phyloP scores from a whole-genome alignment of 64 coral and sea anemone species.

The Astreopora myriophthalma region DNA sequence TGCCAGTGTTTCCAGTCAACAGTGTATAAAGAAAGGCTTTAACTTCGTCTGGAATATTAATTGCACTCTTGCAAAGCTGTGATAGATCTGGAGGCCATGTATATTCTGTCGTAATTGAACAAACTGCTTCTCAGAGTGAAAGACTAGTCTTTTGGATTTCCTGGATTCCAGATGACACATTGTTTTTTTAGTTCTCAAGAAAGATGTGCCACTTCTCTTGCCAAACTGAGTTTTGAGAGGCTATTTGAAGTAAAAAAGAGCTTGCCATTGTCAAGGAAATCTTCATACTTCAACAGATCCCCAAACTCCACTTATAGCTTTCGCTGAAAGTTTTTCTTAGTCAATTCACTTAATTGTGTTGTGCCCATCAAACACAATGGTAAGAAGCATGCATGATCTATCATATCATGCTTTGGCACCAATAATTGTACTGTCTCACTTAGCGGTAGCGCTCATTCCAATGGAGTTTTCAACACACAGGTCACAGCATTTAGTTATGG shows the following conservation, averaged over 20 bases:
- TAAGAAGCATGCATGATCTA: not conserved
- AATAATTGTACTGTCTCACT: not conserved
- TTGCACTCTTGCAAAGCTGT: constrained; percentile 26
- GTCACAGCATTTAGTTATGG: not conserved
- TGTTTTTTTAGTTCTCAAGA: not conserved
- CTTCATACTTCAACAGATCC: constrained; percentile 3
- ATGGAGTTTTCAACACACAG: not conserved
- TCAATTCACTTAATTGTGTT: not conserved
- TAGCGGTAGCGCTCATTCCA: not conserved
- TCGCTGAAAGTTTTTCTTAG: not conserved
- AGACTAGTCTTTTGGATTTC: constrained; percentile 35
- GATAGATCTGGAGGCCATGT: constrained; percentile 30
- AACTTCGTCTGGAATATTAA: constrained; percentile 27
- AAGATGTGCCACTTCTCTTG: not conserved
- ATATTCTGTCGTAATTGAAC: not conserved
- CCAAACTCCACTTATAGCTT: constrained; percentile 20
- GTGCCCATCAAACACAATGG: not conserved
- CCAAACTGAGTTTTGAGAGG: constrained; percentile 5
- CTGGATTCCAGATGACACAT: not conserved
- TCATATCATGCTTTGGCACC: not conserved
- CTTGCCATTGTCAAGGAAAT: too few relatives aligned
- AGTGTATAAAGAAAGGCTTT: constrained; percentile 47
- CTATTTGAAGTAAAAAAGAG: not conserved
- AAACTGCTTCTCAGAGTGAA: constrained; percentile 10
- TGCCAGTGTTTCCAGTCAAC: constrained; percentile 40